Percentiles rank a stretch among this genome's conserved stretches.
Conservation (phyloP, 2,888 invertebrate genomes). For the Caradrina clavipalpis region DNA sequence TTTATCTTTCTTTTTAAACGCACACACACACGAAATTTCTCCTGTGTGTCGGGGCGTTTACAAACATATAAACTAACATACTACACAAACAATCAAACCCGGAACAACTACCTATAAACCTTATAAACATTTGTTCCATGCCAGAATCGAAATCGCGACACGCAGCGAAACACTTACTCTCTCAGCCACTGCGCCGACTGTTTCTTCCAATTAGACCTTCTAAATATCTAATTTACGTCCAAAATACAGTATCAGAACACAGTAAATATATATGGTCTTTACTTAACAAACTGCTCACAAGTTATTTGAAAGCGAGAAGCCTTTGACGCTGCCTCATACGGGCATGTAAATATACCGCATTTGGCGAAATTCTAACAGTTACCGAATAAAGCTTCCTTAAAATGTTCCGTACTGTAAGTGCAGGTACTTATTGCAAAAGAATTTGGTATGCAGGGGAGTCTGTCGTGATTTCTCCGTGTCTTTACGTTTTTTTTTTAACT, state of each 20-base stretch:
- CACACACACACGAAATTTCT: too few species aligned
- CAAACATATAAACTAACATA: too few species aligned
- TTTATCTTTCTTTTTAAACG: too few species aligned
- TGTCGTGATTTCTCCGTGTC: too few species aligned
- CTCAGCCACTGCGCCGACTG: too few species aligned
- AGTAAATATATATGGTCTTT: background rate
- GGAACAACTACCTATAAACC: too few species aligned
- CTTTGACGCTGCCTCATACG: slow-evolving; percentile 36
- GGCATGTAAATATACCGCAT: slow-evolving; percentile 41
- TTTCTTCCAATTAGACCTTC: too few species aligned
- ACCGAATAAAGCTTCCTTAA: slow-evolving; percentile 14
- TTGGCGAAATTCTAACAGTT: slow-evolving; percentile 28
- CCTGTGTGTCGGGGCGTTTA: too few species aligned
- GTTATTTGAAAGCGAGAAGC: slow-evolving; percentile 35
- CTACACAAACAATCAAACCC: too few species aligned
- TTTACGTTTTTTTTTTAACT: background rate
- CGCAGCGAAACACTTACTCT: too few species aligned
- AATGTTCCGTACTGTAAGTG: slow-evolving; percentile 8
- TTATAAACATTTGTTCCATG: too few species aligned
- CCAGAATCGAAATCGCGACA: too few species aligned
- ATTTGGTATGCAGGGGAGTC: background rate
- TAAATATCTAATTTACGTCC: background rate
- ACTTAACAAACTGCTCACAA: slow-evolving; percentile 21
- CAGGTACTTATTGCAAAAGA: slow-evolving; percentile 2
- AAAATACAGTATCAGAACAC: background rate